These are phyloP conservation scores for Drosophila malerkotliana DNA, from an alignment of 1,140 invertebrate genomes.

Conservation along the genomic window DNA sequence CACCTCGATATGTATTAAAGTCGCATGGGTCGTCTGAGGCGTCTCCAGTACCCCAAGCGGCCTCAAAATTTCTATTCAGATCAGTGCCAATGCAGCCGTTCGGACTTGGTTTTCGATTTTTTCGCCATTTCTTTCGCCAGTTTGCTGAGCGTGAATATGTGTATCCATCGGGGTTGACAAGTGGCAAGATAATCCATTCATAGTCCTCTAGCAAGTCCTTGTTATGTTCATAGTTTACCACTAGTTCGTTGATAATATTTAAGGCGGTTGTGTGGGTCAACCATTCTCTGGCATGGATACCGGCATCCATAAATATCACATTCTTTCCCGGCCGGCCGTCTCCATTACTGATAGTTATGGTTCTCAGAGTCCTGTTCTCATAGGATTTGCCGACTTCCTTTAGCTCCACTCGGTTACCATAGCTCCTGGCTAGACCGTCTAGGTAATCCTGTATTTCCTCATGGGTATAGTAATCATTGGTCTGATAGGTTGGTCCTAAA, in stretches of 20 bases:
- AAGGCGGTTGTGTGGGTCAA: constrained; percentile 87
- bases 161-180: constrained; percentile 86
- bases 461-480: constrained; percentile 47
- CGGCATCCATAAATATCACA: constrained; percentile 86
- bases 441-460: constrained; percentile 85
- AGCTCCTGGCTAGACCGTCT: constrained; percentile 83
- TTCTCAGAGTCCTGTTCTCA: constrained; percentile 85
- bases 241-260: constrained; percentile 87
- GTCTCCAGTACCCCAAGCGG: constrained; percentile 88
- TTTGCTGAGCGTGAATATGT: constrained; percentile 74
- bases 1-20: constrained; percentile 85
- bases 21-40: constrained; percentile 87
- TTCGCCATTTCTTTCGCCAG: constrained; percentile 85
- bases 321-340: constrained; percentile 83
- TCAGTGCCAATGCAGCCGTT: constrained; percentile 86
- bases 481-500: background rate
- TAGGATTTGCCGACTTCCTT: constrained; percentile 84
- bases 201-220: constrained; percentile 84
- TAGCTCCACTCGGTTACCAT: constrained; percentile 84
- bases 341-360: constrained; percentile 85
- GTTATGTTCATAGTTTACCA: constrained; percentile 85
- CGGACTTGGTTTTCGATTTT: constrained; percentile 79
- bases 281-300: constrained; percentile 90
- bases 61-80: constrained; percentile 88
- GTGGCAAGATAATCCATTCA: constrained; percentile 87